Percentiles rank a stretch among this genome's conserved stretches.
These are phyloP conservation scores for Styela clava DNA, from an alignment of 23 tunicate genomes.

Conservation along the genomic window DNA sequence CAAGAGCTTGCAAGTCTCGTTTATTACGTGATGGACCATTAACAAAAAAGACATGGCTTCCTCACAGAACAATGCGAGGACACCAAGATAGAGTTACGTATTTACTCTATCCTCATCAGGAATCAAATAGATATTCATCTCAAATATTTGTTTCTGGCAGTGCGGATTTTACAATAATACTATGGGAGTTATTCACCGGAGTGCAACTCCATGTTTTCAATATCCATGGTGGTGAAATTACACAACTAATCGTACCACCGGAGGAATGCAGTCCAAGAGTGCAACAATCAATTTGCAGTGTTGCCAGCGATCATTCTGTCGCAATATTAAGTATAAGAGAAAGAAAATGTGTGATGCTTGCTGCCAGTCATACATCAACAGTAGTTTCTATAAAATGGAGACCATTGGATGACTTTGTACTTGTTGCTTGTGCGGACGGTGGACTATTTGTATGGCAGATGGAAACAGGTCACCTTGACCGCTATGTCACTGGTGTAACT, in stretches of 20 bases:
- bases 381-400: slow-evolving; percentile 66
- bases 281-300: slow-evolving; percentile 73
- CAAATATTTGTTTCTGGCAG: slow-evolving; percentile 74
- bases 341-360: slow-evolving; percentile 82
- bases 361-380: slow-evolving; percentile 76
- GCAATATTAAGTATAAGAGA: slow-evolving; percentile 74
- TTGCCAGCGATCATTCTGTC: slow-evolving; percentile 85
- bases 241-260: slow-evolving; percentile 73
- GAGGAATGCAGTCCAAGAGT: slow-evolving; percentile 68
- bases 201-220: slow-evolving; percentile 59
- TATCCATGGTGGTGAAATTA: slow-evolving; percentile 71
- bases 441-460: slow-evolving; percentile 90
- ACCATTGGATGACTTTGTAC: slow-evolving; percentile 82
- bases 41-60: slow-evolving; percentile 35
- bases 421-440: slow-evolving; percentile 66
- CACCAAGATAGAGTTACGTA: slow-evolving; percentile 73
- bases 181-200: slow-evolving; percentile 80
- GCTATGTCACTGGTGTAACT: slow-evolving; percentile 54
- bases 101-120: slow-evolving; percentile 78
- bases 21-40: slow-evolving; percentile 30
- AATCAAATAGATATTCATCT: slow-evolving; percentile 56
- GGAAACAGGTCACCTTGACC: slow-evolving; percentile 95
- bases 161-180: slow-evolving; percentile 79
- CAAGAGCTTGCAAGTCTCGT: slow-evolving; percentile 65
- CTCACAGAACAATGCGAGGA: slow-evolving; percentile 71